Evolutionary conservation across 2,113 vertebrate species (phyloP).

Genomic region (Cervus canadensis): DNA sequence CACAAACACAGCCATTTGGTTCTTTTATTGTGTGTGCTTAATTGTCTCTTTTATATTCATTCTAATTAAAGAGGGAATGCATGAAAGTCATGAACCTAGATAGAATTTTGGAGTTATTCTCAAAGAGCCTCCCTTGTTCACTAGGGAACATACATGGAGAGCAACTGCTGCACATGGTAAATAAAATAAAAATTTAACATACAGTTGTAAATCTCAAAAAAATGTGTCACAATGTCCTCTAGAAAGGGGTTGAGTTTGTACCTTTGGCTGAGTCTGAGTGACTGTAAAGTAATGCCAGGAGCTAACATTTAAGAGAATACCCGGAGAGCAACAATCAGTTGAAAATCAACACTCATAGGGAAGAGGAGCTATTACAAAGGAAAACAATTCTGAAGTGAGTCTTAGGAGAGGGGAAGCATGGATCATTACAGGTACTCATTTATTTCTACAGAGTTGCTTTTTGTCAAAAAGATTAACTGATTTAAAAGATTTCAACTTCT

Average conservation of each 20-base stretch:
- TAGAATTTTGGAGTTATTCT: neutral
- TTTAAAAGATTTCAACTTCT: slow-evolving; percentile 46
- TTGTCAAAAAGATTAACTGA: slow-evolving; percentile 8
- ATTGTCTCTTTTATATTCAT: neutral
- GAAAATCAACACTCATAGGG: neutral
- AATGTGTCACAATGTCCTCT: neutral
- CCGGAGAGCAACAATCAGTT: neutral
- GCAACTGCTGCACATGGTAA: neutral
- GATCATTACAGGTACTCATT: neutral
- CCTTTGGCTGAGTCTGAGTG: neutral
- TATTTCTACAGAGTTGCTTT: slow-evolving; percentile 1
- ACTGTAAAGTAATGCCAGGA: neutral
- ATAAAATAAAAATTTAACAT: neutral
- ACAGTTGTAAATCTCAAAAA: neutral
- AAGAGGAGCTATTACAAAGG: neutral
- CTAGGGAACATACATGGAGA: neutral
- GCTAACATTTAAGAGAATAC: neutral
- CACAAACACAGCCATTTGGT: neutral
- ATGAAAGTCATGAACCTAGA: neutral
- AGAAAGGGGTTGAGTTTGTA: neutral
- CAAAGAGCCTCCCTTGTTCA: neutral
- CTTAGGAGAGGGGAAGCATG: neutral
- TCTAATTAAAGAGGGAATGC: neutral
- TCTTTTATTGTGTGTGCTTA: neutral
- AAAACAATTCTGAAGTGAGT: neutral